phyloP scores from a whole-genome alignment of 2,797 vertebrate species.

The Fringilla coelebs region DNA sequence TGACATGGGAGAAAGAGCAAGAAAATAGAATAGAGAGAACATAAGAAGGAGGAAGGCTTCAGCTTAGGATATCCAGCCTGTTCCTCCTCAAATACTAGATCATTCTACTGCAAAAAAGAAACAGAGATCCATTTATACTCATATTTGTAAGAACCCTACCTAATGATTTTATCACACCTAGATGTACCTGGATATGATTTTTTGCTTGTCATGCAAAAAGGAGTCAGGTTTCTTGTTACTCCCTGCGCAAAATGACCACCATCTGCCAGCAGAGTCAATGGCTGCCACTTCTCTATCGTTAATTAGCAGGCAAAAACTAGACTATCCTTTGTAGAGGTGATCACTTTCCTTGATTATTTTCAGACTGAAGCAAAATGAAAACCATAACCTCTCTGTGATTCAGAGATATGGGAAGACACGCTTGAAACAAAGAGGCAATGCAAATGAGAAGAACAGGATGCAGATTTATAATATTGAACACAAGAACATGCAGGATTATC shows the following conservation, averaged over 20 bases:
- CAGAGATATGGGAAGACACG: background rate
- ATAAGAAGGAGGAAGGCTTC: background rate
- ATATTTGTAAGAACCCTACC: background rate
- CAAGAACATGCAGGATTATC: background rate
- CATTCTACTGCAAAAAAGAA: background rate
- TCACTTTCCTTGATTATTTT: background rate
- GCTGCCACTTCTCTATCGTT: background rate
- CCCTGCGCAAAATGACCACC: background rate
- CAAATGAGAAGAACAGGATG: background rate
- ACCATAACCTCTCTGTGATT: background rate
- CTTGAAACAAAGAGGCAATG: background rate
- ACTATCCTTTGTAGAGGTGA: background rate
- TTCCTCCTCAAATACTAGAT: background rate
- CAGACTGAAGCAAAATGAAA: background rate
- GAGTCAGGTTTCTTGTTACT: background rate
- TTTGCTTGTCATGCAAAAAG: background rate
- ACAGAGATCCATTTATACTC: background rate
- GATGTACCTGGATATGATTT: background rate
- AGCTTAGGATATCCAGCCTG: background rate
- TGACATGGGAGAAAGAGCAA: background rate
- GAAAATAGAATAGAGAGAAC: background rate
- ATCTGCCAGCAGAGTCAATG: background rate
- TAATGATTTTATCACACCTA: background rate
- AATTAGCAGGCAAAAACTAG: background rate
- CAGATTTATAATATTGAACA: background rate